Percentiles rank a stretch among this genome's conserved stretches.
Evolutionary conservation across 2,888 invertebrate species (phyloP).

Genomic region (Pegoplata infirma): DNA sequence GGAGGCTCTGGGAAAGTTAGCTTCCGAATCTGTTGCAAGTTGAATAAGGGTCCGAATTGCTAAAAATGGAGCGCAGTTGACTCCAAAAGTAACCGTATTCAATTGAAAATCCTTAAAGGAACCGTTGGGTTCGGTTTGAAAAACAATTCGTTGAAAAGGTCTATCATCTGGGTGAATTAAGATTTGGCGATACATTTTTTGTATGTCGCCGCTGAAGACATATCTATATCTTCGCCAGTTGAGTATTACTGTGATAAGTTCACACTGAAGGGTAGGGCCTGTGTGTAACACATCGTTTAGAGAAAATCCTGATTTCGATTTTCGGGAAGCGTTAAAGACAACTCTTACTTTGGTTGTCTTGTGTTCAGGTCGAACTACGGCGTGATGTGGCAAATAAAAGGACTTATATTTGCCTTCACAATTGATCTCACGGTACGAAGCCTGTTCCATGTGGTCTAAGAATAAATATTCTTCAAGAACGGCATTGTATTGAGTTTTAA

Average conservation of each 20-base stretch:
- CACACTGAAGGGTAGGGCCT: slow-evolving; percentile 53
- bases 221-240: slow-evolving; percentile 42
- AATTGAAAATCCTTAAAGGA: background rate
- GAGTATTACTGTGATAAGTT: slow-evolving; percentile 30
- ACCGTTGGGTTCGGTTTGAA: slow-evolving; percentile 17
- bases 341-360: too few relatives aligned
- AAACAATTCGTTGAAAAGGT: slow-evolving; percentile 56
- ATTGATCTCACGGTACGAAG: too few relatives aligned
- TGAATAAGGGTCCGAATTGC: slow-evolving; percentile 1
- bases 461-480: too few relatives aligned
- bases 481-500: background rate
- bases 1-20: too few relatives aligned
- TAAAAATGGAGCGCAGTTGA: background rate
- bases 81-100: slow-evolving; percentile 10
- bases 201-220: slow-evolving; percentile 59
- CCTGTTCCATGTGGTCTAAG: too few relatives aligned
- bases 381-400: too few relatives aligned
- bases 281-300: slow-evolving; percentile 34
- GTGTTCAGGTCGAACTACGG: too few relatives aligned
- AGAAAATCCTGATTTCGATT: too few relatives aligned
- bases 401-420: too few relatives aligned
- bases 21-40: too few relatives aligned
- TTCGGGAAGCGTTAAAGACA: too few relatives aligned
- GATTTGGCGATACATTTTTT: slow-evolving; percentile 61
- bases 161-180: slow-evolving; percentile 32